A percentile compares a stretch with the other conserved stretches of the same genome.
These are phyloP conservation scores for Lutraria rhynchaena DNA, from an alignment of 1,140 invertebrate species.

Conservation along the genomic window DNA sequence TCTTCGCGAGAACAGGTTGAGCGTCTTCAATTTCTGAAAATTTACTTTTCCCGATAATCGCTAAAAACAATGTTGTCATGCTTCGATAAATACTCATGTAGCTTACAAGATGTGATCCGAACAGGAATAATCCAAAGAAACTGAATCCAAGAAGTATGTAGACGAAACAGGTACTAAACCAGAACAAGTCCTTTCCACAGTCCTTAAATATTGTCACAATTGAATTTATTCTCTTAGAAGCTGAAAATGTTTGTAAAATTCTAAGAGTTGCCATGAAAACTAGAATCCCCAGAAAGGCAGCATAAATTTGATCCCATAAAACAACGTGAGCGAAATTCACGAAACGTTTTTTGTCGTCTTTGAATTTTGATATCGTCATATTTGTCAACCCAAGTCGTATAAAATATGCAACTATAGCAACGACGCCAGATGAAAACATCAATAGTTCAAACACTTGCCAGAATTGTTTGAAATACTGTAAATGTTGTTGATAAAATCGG, in stretches of 20 bases:
- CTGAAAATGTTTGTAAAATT: constrained; percentile 56
- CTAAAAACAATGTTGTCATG: constrained; percentile 86
- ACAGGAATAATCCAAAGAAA: constrained; percentile 30
- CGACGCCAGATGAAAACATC: constrained; percentile 3
- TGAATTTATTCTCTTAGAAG: constrained; percentile 49
- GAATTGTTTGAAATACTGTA: constrained; percentile 52
- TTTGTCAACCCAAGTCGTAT: constrained; percentile 16
- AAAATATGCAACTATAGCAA: constrained; percentile 9
- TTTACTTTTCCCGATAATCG: constrained; percentile 90
- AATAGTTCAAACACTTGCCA: constrained; percentile 59
- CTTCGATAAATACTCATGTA: constrained; percentile 40
- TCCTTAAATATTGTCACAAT: constrained; percentile 35
- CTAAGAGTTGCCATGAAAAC: constrained; percentile 59
- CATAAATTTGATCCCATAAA: constrained; percentile 57
- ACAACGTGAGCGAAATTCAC: constrained; percentile 63
- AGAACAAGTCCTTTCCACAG: constrained; percentile 42
- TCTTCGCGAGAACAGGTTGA: constrained; percentile 84
- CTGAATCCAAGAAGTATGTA: constrained; percentile 38
- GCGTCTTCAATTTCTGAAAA: constrained; percentile 87
- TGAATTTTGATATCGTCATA: constrained; percentile 42
- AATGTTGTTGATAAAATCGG: constrained; percentile 16
- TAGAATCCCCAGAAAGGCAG: constrained; percentile 39
- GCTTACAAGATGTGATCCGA: constrained; percentile 33
- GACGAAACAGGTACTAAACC: constrained; percentile 35
- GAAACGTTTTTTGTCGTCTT: constrained; percentile 48